A percentile compares a stretch with the other conserved stretches of the same genome.
Evolutionary conservation across 2,113 vertebrate genomes (phyloP).

Genomic region (Ciconia maguari): DNA sequence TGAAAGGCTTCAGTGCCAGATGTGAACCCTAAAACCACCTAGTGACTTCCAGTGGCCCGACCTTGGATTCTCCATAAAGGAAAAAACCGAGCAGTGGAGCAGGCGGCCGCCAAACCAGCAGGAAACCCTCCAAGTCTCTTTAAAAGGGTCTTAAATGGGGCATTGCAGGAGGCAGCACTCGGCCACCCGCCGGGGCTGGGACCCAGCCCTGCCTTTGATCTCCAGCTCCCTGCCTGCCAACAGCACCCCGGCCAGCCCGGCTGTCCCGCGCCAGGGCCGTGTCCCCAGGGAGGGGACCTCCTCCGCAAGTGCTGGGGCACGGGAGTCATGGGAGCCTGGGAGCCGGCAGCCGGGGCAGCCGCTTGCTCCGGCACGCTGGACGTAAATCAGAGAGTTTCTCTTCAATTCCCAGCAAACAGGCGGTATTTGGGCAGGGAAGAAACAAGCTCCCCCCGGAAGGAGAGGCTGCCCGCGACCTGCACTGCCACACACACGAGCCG

Average conservation of each 20-base stretch:
- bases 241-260: background rate
- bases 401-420: background rate
- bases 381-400: background rate
- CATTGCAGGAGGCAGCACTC: background rate
- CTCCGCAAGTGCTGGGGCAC: accelerated
- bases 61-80: background rate
- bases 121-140: background rate
- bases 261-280: background rate
- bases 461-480: background rate
- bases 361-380: background rate
- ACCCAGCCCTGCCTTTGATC: background rate
- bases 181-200: accelerated
- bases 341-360: background rate
- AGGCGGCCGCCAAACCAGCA: accelerated
- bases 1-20: background rate
- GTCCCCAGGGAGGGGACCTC: background rate
- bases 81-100: background rate
- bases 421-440: accelerated
- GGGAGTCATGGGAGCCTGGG: background rate
- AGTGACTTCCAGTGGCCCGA: background rate
- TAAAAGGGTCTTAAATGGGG: background rate
- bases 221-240: background rate
- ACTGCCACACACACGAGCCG: accelerated
- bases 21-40: background rate
- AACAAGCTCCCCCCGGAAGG: background rate